phyloP scores from a whole-genome alignment of 2,797 vertebrate genomes.

The Liasis olivaceus region DNA sequence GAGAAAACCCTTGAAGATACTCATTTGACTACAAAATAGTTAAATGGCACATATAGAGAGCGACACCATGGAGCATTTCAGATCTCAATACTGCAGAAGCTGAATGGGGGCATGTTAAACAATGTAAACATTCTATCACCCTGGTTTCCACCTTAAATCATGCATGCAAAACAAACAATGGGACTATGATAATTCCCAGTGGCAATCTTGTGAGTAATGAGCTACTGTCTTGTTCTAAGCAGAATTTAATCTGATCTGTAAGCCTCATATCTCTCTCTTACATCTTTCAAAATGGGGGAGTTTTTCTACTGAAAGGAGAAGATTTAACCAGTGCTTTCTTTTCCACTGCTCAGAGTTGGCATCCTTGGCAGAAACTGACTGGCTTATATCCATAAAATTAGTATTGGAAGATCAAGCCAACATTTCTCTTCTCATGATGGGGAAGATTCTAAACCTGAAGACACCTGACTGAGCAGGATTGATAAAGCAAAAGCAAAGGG shows the following conservation, averaged over 20 bases:
- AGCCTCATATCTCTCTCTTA: background rate
- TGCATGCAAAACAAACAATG: background rate
- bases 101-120: background rate
- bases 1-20: background rate
- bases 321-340: conserved; percentile 10
- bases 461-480: background rate
- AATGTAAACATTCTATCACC: background rate
- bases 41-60: background rate
- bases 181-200: background rate
- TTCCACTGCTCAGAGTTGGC: background rate
- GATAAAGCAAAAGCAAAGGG: background rate
- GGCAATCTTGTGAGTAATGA: background rate
- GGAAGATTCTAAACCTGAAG: background rate
- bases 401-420: background rate
- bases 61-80: background rate
- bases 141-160: too few species aligned
- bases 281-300: conserved; percentile 2
- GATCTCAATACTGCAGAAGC: too few species aligned
- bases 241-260: conserved; percentile 5
- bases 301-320: conserved; percentile 16
- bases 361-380: background rate
- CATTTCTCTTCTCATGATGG: background rate
- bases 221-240: background rate
- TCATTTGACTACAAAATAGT: background rate
- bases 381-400: background rate